Evolutionary conservation across 2,888 invertebrate genomes (phyloP), one percentile per base, ranked within the genome.

Genomic region (Meiosimyza decipiens): DNA sequence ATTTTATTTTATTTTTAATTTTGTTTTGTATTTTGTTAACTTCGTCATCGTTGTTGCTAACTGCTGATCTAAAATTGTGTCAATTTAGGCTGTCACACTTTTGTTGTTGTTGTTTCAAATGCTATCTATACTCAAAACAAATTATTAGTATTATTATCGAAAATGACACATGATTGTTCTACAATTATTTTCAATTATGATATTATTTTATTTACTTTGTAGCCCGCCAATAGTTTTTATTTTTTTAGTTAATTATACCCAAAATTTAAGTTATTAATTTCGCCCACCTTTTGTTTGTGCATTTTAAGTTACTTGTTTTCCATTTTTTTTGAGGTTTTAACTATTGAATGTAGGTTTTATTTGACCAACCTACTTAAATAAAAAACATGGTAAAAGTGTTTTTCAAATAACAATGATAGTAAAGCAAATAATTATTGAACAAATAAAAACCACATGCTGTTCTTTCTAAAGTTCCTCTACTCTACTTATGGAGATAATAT

Each of bases 1-100:
- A 62, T 67, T 67, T 67, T 40, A 40, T 70, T 62, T 47, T 67
- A 55, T 67, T 55, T 55, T 50, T 22, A 50, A 49, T 50, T 68
- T 68, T 47, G 6, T 49, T 47, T 68, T 55, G 54, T 67, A 33
- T n/a, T 15, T 54, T 16, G 15, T 55, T 47, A n/a, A 28, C 28
- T 28, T 49, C 49, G 16, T 16, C 40, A n/a, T 33, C 49, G 54
- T 60, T 70, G 52, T 62, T 51, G 15, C 50, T 33, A 49, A 47
- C 51, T 51, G 11, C 15, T 50, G 15, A n/a, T 51, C 11, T 18
- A 16, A 15, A 13, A 18, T 64, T 51, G 50, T 51, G 64, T 60
- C 59, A 60, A 60, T 28, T 60, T 60, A 60, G 57, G 57, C 57
- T 22, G 6, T 59, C 1, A 40, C 1, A 9, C 40, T 6, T 40